Base-by-base conservation (phyloP, 2,113 vertebrate species). In the Lethenteron camtschaticum region DNA sequence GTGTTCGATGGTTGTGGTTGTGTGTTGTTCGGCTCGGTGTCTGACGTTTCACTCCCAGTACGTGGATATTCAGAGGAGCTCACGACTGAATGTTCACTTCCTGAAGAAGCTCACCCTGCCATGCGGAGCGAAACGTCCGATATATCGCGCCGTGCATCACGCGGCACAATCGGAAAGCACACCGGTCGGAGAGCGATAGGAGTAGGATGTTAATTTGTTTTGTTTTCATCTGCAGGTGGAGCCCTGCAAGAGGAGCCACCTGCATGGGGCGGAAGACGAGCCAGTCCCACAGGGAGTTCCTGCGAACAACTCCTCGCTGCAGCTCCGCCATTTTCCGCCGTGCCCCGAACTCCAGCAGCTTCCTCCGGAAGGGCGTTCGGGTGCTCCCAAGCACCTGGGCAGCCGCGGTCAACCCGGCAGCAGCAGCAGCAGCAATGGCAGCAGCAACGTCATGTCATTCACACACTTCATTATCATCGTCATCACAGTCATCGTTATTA, bases 181-280 rank as follows among this genome's bases (percentile, higher is more conserved):
- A 41, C 41, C 5, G 41, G 41, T 41, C 41, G 5, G 56, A 55
- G 56, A 14, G 56, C 11, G 55, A 13, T 11, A 12, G 70, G 41
- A 7, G 5, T 6, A 41, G 41, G 41, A 41, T 41, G 41, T 7
- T 41, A 41, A 41, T 41, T 41, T 41, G 5, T 41, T 41, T 41
- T 41, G 41, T 7, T 1, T 41, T 41, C 41, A 41, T 41, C 41
- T 41, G 41, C 41, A 7, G 41, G 41, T 41, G 41, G 41, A 41
- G 41, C 41, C 41, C 41, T 41, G 41, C 41, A 41, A 41, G 41
- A 41, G 41, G 41, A 69, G 78, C 69, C 70, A 84, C 82, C 80
- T 85, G 83, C 56, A 84, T 84, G 77, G 74, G 81, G 74, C 79
- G 82, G 75, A 85, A 84, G 58, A 85, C 75, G 73, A 85, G 79